Percentiles rank a stretch among this genome's conserved stretches.
These are phyloP conservation scores for zebrafish (Danio rerio) DNA, from an alignment of 2,113 vertebrate species.

Conservation along the genomic window GRCz12tu NC_133184.1:40551501-40552000, in stretches of 20 bases:
- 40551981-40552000: too few species aligned
- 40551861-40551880: too few species aligned
- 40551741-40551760: neutral
- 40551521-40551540: constrained; percentile 5
- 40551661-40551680: neutral
- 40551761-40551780: neutral
- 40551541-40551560: constrained; percentile 3
- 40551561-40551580: constrained; percentile 23
- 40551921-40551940: too few species aligned
- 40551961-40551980: too few species aligned
- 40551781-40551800: neutral
- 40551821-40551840: neutral
- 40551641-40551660: neutral
- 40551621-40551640: constrained; percentile 34
- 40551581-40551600: constrained; percentile 8
- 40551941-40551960: too few species aligned
- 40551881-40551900: too few species aligned
- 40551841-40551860: neutral
- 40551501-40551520: neutral
- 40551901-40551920: too few species aligned
- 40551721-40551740: neutral
- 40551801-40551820: neutral
- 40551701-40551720: constrained; percentile 2
- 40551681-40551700: constrained; percentile 30
- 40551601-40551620: constrained; percentile 26